Conservation (phyloP, 2,113 vertebrate species). For the Porphyrio hochstetteri region DNA sequence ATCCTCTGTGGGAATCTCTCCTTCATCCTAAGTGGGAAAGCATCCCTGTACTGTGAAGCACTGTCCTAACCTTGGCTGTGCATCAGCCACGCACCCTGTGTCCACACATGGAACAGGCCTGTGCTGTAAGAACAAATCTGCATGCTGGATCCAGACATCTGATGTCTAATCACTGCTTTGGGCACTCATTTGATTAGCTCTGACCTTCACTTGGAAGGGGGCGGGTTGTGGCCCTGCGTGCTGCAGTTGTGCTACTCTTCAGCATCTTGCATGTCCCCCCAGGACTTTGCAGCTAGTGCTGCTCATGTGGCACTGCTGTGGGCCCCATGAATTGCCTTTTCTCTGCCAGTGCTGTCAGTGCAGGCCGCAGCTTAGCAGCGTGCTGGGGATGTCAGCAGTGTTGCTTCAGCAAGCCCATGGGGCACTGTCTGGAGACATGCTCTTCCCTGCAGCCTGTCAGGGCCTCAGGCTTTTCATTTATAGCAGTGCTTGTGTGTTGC, state of each 20-base stretch:
- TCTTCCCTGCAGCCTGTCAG: not conserved
- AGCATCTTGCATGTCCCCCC: too few relatives aligned
- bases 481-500: rapidly evolving
- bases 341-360: rapidly evolving
- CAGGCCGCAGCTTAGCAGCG: rapidly evolving
- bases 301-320: not conserved
- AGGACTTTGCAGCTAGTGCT: not conserved
- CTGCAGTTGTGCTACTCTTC: not conserved
- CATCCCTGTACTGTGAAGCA: not conserved
- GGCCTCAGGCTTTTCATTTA: rapidly evolving
- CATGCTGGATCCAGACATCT: not conserved
- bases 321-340: rapidly evolving
- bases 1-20: not conserved
- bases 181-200: not conserved
- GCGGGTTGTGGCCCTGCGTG: not conserved
- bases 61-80: rapidly evolving
- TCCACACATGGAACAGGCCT: not conserved
- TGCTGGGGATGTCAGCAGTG: rapidly evolving
- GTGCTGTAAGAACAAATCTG: not conserved
- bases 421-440: rapidly evolving
- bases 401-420: rapidly evolving
- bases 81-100: rapidly evolving
- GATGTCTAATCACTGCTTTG: not conserved
- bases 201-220: not conserved
- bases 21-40: not conserved